Conservation (phyloP, 2,113 vertebrate species). For the Scytalopus superciliaris region DNA sequence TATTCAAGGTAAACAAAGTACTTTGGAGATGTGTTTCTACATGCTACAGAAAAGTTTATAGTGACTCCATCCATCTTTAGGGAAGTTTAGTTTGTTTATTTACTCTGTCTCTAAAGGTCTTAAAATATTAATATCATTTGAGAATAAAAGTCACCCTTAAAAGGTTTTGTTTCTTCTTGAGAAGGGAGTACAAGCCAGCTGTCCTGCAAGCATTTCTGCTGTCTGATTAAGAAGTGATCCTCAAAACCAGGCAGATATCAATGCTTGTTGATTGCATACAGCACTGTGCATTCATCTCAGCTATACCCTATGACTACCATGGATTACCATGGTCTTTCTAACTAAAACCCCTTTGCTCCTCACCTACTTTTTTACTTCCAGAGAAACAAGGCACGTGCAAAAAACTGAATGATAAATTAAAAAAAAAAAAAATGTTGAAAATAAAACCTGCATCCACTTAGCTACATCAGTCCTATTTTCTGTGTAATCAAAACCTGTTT, state of each 20-base stretch:
- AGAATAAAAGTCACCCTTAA: neutral
- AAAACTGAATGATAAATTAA: neutral
- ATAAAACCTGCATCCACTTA: neutral
- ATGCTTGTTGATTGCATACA: neutral
- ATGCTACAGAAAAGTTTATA: neutral
- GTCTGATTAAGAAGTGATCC: neutral
- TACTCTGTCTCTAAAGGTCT: neutral
- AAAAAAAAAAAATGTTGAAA: neutral
- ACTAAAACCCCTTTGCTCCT: neutral
- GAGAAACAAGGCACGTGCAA: neutral
- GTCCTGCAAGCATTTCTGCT: neutral
- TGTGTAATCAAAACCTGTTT: neutral
- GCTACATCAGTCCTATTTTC: neutral
- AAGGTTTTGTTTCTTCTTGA: neutral
- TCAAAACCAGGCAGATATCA: neutral
- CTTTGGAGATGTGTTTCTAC: neutral
- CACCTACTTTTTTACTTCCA: neutral
- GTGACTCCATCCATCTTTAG: neutral
- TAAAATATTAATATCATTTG: neutral
- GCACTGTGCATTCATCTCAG: neutral
- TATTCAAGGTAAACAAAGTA: neutral
- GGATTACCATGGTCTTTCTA: neutral
- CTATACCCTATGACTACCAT: rapidly evolving
- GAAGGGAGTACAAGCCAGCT: neutral
- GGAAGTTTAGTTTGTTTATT: neutral